Percentiles rank a stretch among this genome's conserved stretches.
Conservation (phyloP, 2,797 vertebrate species). For the Sebastes iracundus region DNA sequence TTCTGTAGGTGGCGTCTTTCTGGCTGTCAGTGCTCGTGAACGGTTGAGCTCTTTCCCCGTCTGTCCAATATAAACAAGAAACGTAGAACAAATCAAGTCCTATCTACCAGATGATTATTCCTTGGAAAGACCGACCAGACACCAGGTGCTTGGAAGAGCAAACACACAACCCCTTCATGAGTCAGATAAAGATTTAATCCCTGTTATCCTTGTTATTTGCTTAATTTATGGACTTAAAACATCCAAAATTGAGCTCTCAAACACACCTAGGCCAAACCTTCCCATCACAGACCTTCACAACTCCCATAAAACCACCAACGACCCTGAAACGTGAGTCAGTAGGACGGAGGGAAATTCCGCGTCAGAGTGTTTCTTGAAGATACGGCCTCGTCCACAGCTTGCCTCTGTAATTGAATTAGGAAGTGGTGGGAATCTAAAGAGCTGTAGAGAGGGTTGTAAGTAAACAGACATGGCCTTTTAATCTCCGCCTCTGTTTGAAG, state of each 20-base stretch:
- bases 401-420: slow-evolving; percentile 78
- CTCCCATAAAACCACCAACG: slow-evolving; percentile 36
- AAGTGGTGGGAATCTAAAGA: slow-evolving; percentile 76
- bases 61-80: slow-evolving; percentile 25
- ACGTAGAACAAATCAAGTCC: slow-evolving; percentile 23
- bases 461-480: slow-evolving; percentile 80
- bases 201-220: slow-evolving; percentile 21
- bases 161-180: neutral
- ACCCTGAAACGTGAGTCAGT: slow-evolving; percentile 48
- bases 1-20: neutral
- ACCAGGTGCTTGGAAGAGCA: slow-evolving; percentile 37
- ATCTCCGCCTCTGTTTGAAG: slow-evolving; percentile 73
- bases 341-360: slow-evolving; percentile 56
- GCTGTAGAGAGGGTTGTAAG: slow-evolving; percentile 76
- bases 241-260: slow-evolving; percentile 10
- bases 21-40: neutral
- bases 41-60: neutral
- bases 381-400: slow-evolving; percentile 56
- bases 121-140: slow-evolving; percentile 22
- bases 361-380: slow-evolving; percentile 58
- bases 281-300: slow-evolving; percentile 18
- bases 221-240: slow-evolving; percentile 22
- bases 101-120: slow-evolving; percentile 23
- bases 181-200: slow-evolving; percentile 31
- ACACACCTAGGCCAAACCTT: slow-evolving; percentile 16